phyloP scores from a whole-genome alignment of 2,888 invertebrate species.

The Agrenia bidenticulata region DNA sequence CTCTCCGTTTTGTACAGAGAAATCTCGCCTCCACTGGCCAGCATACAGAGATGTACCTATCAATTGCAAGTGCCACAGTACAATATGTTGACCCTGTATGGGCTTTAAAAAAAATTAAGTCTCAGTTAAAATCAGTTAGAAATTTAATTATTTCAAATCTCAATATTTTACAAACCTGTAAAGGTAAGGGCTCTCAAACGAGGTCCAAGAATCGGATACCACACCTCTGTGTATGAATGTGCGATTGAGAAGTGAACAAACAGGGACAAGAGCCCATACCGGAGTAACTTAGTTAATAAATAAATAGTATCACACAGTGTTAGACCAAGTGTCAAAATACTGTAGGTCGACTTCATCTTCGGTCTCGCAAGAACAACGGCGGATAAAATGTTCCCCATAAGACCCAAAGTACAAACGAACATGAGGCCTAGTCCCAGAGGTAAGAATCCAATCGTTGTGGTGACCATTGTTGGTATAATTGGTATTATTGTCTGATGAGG shows the following conservation, averaged over 20 bases:
- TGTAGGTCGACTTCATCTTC: conserved; percentile 43
- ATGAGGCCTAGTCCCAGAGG: conserved; percentile 36
- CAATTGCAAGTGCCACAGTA: conserved; percentile 41
- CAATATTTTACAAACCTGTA: conserved; percentile 31
- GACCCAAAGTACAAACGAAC: conserved; percentile 33
- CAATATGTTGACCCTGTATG: conserved; percentile 43
- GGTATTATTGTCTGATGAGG: too few species aligned
- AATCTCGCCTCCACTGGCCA: conserved; percentile 42
- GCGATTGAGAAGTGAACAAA: conserved; percentile 33
- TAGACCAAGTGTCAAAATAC: conserved; percentile 38
- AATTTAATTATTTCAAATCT: too few species aligned
- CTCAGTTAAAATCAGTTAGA: too few species aligned
- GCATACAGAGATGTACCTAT: conserved; percentile 40
- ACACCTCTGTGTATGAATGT: conserved; percentile 38
- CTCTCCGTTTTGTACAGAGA: conserved; percentile 32
- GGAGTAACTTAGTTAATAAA: conserved; percentile 35
- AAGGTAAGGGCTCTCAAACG: conserved; percentile 40
- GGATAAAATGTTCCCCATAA: conserved; percentile 38
- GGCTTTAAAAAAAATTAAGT: conserved; percentile 11
- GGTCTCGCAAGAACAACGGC: conserved; percentile 33
- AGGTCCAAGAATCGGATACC: conserved; percentile 43
- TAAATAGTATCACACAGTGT: conserved; percentile 41
- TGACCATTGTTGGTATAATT: conserved; percentile 19
- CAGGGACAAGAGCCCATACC: conserved; percentile 40
- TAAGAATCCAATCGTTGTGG: conserved; percentile 32